Evolutionary conservation across 2,888 invertebrate genomes (phyloP), one percentile per base, ranked within the genome.

Genomic region (Lycophotia porphyrea): DNA sequence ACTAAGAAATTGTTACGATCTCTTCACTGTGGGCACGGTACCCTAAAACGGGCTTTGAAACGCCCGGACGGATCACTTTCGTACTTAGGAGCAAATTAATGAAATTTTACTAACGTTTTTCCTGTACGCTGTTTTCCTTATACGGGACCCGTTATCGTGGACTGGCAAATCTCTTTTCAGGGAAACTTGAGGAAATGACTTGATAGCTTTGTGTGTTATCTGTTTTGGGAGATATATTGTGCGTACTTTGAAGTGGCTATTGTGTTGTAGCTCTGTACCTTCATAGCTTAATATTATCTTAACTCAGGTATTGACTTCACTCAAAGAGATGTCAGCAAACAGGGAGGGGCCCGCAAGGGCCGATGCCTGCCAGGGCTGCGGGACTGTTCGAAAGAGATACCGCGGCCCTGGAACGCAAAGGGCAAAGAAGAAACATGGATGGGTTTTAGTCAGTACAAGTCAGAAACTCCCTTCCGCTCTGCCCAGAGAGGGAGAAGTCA

Each of bases 41-140:
- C 34, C 60, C 60, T 27, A 60, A 60, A 60, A 9, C 60, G 31
- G 60, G 76, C 64, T 80, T 78, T 76, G 78, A 77, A 82, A 77
- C 80, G 71, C 61, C 78, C 80, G 68, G 42, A 75, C 78, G 82
- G 82, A 84, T 83, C 87, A 88, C 84, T 88, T 88, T 88, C 84
- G 78, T 87, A 87, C 84, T 88, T 83, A 85, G 80, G 76, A 82
- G 75, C 76, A 78, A 92, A 92, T 93, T 92, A 91, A 92, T 91
- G 87, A 88, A 90, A 90, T 92, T 90, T 88, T 83, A 86, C 88
- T 88, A 87, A 88, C 87, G 87, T 88, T 90, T 88, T 86, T 86
- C 85, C 68, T 61, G 69, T 75, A 69, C 69, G 5, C 55, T 61
- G 69, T 78, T 71, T 74, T 68, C 75, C 69, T 76, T 72, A 49